Base-by-base conservation (phyloP, 2,888 invertebrate species). In the Parnassius smintheus region DNA sequence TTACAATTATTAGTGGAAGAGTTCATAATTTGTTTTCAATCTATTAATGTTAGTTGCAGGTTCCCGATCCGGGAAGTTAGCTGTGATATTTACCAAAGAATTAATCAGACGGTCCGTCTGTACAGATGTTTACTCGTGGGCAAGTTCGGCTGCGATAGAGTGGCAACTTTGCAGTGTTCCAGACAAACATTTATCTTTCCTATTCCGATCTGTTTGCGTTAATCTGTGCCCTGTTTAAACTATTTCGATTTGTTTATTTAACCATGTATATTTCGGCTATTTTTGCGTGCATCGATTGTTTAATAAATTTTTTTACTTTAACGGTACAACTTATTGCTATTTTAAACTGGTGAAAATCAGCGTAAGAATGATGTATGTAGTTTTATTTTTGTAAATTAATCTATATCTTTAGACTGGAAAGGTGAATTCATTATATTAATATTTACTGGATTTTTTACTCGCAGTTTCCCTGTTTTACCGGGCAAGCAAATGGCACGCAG, bases 181-280 rank as follows among this genome's bases (percentile, higher is more conserved):
- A 48, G 13, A 50, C 55, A 61, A 61, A 61, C 42, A 61, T 61
- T 61, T 61, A 25, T 44, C 25, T 60, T 49, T 25, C 50, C 42
- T 10, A 49, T 42, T 49, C 49, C 55, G 8, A 12, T 54, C 46
- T 60, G 59, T 56, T 56, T 61, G 56, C 45, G n/a, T 61, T 44
- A 41, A 41, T 61, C 61, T 44, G 51, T 22, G 49, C 49, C 13
- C n/a, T 56, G 51, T 56, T 56, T 57, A 52, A 56, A 56, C 50
- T 18, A 18, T 55, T 45, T 25, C 13, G 18, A 50, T 42, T 55
- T 54, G 49, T 55, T 61, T 55, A 49, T 55, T 44, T 55, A 7
- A 42, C 53, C 35, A 9, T 8, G 10, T 25, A 10, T 42, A 46
- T 35, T 59, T 35, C 46, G 41, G 25, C 10, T 59, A 46, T 35